Conservation (phyloP, 2,888 invertebrate species). For the Willowsia nigromaculata region DNA sequence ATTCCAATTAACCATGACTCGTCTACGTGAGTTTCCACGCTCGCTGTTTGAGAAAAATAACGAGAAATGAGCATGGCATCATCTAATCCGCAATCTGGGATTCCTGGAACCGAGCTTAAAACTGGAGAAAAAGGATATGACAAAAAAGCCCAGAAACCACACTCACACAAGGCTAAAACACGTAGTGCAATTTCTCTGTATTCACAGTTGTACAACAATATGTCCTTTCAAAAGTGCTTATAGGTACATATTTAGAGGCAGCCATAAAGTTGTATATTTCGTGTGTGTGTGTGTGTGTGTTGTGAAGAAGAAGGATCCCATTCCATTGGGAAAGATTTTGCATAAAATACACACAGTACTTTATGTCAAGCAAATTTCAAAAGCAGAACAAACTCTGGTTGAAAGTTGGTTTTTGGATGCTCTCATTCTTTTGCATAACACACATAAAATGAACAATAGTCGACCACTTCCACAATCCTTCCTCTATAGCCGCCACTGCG, state of each 20-base stretch:
- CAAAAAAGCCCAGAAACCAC: conserved; percentile 13
- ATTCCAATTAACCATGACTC: conserved; percentile 59
- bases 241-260: not conserved
- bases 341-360: conserved; percentile 62
- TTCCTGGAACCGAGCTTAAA: not conserved
- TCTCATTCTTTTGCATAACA: conserved; percentile 56
- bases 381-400: conserved; percentile 52
- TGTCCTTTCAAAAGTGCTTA: not conserved
- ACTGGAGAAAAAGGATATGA: not conserved
- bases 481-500: not conserved
- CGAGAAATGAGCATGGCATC: conserved; percentile 16
- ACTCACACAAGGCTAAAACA: not conserved
- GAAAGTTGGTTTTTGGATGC: conserved; percentile 48
- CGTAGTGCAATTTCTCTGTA: not conserved
- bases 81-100: conserved; percentile 25
- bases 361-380: conserved; percentile 62
- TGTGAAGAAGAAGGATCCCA: conserved; percentile 3
- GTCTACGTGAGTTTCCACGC: conserved; percentile 34
- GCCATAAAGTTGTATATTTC: too few relatives aligned
- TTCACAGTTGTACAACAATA: not conserved
- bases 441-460: conserved; percentile 60
- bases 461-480: conserved; percentile 19
- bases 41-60: conserved; percentile 9
- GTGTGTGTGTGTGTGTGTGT: conserved; percentile 16
- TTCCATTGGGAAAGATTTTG: conserved; percentile 66